Conservation (phyloP, 2,797 vertebrate species). For the Xenopus petersii region DNA sequence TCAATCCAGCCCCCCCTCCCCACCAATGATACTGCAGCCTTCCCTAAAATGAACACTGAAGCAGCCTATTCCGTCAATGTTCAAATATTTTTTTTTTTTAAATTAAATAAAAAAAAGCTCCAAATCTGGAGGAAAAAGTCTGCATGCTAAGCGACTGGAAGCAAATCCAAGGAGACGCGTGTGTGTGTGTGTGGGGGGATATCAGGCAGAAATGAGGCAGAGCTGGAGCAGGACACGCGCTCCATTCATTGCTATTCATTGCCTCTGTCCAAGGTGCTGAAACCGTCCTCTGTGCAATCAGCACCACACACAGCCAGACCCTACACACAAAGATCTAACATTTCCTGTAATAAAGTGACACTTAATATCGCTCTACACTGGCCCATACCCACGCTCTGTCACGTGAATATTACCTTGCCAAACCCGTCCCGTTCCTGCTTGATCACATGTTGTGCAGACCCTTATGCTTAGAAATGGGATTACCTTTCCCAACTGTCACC, state of each 20-base stretch:
- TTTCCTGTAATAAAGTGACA: conserved; percentile 80
- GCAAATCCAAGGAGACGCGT: conserved; percentile 13
- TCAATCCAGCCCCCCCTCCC: conserved; percentile 59
- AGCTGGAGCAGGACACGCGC: background rate
- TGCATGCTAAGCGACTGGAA: conserved; percentile 63
- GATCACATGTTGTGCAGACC: conserved; percentile 84
- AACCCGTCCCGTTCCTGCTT: conserved; percentile 83
- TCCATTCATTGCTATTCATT: conserved; percentile 68
- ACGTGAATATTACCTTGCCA: conserved; percentile 82
- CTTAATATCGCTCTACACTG: conserved; percentile 76
- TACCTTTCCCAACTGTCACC: conserved; percentile 46
- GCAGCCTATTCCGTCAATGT: too few relatives aligned
- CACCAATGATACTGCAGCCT: conserved; percentile 38
- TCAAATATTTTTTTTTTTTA: too few relatives aligned
- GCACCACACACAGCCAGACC: background rate
- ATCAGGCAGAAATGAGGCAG: background rate
- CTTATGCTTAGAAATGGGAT: conserved; percentile 60
- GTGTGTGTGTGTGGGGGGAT: background rate
- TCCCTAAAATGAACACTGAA: too few relatives aligned
- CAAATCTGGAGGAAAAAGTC: conserved; percentile 69
- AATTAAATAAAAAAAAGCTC: conserved; percentile 74
- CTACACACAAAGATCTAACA: conserved; percentile 65
- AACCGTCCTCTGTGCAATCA: conserved; percentile 67
- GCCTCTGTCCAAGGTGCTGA: conserved; percentile 95
- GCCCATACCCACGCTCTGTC: conserved; percentile 77